phyloP scores from a whole-genome alignment of 2,888 invertebrate genomes.

The Labia minor region DNA sequence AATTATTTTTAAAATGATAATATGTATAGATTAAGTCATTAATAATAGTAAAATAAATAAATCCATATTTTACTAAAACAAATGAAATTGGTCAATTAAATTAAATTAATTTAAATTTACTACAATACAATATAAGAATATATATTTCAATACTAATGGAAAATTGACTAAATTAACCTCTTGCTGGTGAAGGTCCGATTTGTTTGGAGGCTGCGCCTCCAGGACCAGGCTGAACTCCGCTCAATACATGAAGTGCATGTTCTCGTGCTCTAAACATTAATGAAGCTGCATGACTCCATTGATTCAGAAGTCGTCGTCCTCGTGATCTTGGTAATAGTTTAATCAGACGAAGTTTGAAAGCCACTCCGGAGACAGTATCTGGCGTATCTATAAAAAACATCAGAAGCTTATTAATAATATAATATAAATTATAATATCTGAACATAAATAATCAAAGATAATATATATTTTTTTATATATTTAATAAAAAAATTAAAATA shows the following conservation, averaged over 20 bases:
- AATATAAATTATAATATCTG: constrained; percentile 13
- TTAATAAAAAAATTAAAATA: not conserved
- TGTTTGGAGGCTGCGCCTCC: constrained; percentile 22
- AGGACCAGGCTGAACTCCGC: constrained; percentile 41
- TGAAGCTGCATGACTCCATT: constrained; percentile 66
- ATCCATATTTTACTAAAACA: too few relatives aligned
- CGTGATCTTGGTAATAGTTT: constrained; percentile 65
- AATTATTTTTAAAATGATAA: constrained; percentile 9
- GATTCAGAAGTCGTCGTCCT: constrained; percentile 63
- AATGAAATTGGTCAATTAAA: too few relatives aligned
- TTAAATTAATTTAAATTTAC: too few relatives aligned
- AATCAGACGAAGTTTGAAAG: constrained; percentile 60
- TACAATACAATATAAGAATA: constrained; percentile 25
- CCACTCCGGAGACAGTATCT: constrained; percentile 47
- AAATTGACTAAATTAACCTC: not conserved
- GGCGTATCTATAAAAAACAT: constrained; percentile 37
- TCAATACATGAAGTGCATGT: constrained; percentile 68
- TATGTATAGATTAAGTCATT: too few relatives aligned
- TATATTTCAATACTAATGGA: not conserved
- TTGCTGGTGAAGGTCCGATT: not conserved
- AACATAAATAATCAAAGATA: constrained; percentile 19
- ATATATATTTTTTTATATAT: constrained; percentile 15
- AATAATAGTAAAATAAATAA: constrained; percentile 15
- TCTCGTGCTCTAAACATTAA: constrained; percentile 67
- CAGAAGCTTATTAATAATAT: constrained; percentile 14